A percentile compares a stretch with the other conserved stretches of the same genome.
phyloP scores from a whole-genome alignment of 64 coral and sea anemone genomes.

The Actinia tenebrosa region DNA sequence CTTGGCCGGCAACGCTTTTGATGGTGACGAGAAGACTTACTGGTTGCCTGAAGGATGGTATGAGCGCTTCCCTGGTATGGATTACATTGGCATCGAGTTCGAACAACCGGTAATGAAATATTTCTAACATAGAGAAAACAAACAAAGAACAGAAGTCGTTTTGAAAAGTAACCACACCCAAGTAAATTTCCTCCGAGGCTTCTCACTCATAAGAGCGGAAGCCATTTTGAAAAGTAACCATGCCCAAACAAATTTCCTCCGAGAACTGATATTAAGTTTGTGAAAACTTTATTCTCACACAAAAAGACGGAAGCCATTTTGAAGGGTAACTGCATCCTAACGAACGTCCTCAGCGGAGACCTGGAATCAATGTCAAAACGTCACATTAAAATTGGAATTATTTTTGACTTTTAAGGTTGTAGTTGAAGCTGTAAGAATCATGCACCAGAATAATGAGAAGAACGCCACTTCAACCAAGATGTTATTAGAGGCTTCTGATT shows the following conservation, averaged over 20 bases:
- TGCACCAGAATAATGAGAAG: slow-evolving; percentile 57
- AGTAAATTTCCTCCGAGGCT: no score
- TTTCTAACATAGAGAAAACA: no score
- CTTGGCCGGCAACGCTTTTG: slow-evolving; percentile 51
- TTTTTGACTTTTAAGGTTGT: slow-evolving; percentile 28
- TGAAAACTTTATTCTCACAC: no score
- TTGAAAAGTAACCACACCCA: no score
- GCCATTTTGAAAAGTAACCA: no score
- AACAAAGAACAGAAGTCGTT: no score
- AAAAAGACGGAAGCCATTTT: neutral
- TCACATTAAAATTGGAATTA: neutral
- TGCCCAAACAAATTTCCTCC: no score
- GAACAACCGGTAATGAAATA: slow-evolving; percentile 22
- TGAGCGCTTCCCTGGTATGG: slow-evolving; percentile 39
- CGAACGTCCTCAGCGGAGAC: neutral
- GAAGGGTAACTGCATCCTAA: neutral
- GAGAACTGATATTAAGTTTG: no score
- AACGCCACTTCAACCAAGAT: slow-evolving; percentile 70
- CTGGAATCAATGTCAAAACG: no score
- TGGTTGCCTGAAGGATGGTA: slow-evolving; percentile 90
- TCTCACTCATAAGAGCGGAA: no score
- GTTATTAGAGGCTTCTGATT: slow-evolving; percentile 60
- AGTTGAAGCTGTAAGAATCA: slow-evolving; percentile 54
- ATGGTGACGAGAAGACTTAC: slow-evolving; percentile 36
- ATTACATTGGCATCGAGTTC: slow-evolving; percentile 62